Evolutionary conservation across 1,140 invertebrate genomes (phyloP).

Genomic region (Eciton burchellii): DNA sequence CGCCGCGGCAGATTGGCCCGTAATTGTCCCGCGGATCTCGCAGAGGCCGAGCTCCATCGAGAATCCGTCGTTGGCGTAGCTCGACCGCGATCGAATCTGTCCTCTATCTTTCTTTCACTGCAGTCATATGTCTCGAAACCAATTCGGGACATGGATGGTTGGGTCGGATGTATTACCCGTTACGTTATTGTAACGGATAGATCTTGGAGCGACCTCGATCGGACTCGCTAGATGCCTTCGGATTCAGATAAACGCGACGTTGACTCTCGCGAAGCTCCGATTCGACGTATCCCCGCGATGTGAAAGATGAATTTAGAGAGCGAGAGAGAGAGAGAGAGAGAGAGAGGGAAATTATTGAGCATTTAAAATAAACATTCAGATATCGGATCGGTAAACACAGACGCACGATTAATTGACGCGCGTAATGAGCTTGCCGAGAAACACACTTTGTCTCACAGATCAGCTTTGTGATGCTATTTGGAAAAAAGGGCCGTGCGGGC

Average conservation of each 20-base stretch:
- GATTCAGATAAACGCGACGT: background rate
- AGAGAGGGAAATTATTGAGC: no score
- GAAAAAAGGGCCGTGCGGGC: no score
- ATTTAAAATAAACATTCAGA: no score
- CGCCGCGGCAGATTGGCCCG: constrained; percentile 76
- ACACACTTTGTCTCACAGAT: constrained; percentile 15
- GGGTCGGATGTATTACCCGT: background rate
- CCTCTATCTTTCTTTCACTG: background rate
- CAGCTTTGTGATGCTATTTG: background rate
- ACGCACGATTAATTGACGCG: no score
- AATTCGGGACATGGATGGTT: constrained; percentile 1
- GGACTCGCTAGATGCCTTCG: background rate
- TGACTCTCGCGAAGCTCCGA: no score
- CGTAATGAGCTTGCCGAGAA: no score
- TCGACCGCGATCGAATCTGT: background rate
- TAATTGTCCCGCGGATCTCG: constrained; percentile 78
- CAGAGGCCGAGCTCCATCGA: constrained; percentile 72
- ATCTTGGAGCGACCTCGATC: background rate
- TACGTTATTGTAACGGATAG: background rate
- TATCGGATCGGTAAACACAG: no score
- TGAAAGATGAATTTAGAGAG: no score
- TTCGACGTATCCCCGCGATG: no score
- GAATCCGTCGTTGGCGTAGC: background rate
- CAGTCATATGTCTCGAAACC: background rate
- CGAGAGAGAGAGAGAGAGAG: no score